phyloP scores from a whole-genome alignment of 2,113 vertebrate species.

The Cyanoderma ruficeps region DNA sequence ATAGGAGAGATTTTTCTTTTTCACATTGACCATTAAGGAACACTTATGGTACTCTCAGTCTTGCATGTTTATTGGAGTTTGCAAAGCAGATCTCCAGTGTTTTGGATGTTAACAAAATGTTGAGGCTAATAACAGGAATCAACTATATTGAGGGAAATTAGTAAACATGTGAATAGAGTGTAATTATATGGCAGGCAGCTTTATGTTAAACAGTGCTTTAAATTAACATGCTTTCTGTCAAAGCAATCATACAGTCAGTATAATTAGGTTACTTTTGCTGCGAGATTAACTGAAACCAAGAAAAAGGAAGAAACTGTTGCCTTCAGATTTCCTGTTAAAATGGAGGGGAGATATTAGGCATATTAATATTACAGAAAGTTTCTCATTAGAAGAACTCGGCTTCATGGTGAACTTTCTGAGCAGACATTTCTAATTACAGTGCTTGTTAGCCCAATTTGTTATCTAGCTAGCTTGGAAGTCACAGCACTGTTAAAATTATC shows the following conservation, averaged over 20 bases:
- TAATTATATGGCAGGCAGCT: conserved; percentile 63
- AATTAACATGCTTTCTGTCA: conserved; percentile 51
- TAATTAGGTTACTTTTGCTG: conserved; percentile 43
- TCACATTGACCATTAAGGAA: not conserved
- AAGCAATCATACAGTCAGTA: conserved; percentile 12
- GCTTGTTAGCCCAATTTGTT: conserved; percentile 45
- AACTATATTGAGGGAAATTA: conserved; percentile 56
- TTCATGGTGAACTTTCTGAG: conserved; percentile 25
- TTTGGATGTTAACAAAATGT: conserved; percentile 49
- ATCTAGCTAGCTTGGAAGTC: conserved; percentile 34
- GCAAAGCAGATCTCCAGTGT: conserved; percentile 48
- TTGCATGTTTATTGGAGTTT: conserved; percentile 57
- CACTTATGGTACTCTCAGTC: not conserved
- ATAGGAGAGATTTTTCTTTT: not conserved
- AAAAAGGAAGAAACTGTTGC: conserved; percentile 25
- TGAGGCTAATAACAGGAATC: conserved; percentile 65
- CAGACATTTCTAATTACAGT: conserved; percentile 44
- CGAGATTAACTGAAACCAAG: conserved; percentile 39
- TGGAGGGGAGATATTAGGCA: not conserved
- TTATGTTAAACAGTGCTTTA: conserved; percentile 64
- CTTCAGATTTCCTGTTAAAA: conserved; percentile 2
- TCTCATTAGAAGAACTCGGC: not conserved
- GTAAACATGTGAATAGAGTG: conserved; percentile 64
- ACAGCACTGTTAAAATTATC: conserved; percentile 35
- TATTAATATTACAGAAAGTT: conserved; percentile 40